A percentile compares a stretch with the other conserved stretches of the same genome.
These are phyloP conservation scores for Eurytoma adleriae DNA, from an alignment of 2,888 invertebrate genomes.

Conservation along the genomic window DNA sequence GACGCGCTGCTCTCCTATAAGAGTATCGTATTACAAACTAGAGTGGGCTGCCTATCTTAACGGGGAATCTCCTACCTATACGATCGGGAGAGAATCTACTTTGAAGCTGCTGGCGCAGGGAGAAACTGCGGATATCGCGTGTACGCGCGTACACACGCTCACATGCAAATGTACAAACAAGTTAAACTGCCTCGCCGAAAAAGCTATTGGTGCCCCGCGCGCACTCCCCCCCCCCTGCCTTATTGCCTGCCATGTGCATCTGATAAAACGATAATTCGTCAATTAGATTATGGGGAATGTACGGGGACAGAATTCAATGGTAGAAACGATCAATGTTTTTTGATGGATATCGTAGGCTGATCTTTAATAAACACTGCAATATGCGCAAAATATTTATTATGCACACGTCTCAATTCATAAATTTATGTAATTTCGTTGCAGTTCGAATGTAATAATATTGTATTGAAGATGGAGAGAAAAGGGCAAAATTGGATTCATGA, in stretches of 20 bases:
- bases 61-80: constrained; percentile 66
- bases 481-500: too few species aligned
- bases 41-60: constrained; percentile 69
- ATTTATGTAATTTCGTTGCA: too few species aligned
- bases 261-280: constrained; percentile 34
- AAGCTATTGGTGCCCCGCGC: neutral
- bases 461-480: too few species aligned
- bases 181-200: constrained; percentile 15
- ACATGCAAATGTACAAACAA: neutral
- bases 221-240: neutral
- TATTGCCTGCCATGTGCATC: constrained; percentile 26
- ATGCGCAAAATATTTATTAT: too few species aligned
- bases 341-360: too few species aligned
- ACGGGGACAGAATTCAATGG: too few species aligned
- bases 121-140: constrained; percentile 34
- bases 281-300: neutral
- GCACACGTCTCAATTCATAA: too few species aligned
- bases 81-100: constrained; percentile 56
- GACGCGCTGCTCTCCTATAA: constrained; percentile 57
- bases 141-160: neutral
- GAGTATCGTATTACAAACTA: constrained; percentile 62
- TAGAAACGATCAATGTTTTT: too few species aligned
- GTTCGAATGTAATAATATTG: too few species aligned
- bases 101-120: constrained; percentile 11
- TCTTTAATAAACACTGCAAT: too few species aligned